Conservation (phyloP, 2,113 vertebrate species). For the Cyanocitta stelleri region DNA sequence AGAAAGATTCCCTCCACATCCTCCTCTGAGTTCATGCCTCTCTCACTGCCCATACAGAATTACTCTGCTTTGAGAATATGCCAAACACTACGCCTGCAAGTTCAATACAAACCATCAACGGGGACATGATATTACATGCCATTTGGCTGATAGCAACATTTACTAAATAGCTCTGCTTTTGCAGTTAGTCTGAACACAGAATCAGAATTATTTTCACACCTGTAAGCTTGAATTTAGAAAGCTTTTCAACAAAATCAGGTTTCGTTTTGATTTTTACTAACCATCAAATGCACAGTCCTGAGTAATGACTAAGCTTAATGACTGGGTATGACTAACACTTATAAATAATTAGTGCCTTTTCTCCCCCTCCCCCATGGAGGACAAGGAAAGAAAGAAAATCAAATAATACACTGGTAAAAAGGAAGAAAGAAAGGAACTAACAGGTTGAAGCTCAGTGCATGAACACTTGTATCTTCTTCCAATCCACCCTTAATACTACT, state of each 20-base stretch:
- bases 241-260: not conserved
- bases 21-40: not conserved
- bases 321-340: conserved; percentile 59
- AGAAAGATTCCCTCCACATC: not conserved
- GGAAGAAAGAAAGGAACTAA: not conserved
- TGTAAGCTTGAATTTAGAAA: not conserved
- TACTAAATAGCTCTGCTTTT: not conserved
- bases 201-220: conserved; percentile 15
- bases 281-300: conserved; percentile 47
- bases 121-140: not conserved
- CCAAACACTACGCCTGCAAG: not conserved
- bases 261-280: conserved; percentile 40
- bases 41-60: not conserved
- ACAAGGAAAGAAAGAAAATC: conserved; percentile 4
- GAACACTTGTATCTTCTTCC: not conserved
- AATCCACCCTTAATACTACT: not conserved
- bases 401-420: not conserved
- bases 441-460: not conserved
- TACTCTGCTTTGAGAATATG: not conserved
- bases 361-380: not conserved
- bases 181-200: not conserved
- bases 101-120: not conserved
- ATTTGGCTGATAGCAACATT: not conserved
- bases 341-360: conserved; percentile 57
- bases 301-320: conserved; percentile 57